Base-by-base conservation (phyloP, 2,113 vertebrate species). In the Labeo catla region DNA sequence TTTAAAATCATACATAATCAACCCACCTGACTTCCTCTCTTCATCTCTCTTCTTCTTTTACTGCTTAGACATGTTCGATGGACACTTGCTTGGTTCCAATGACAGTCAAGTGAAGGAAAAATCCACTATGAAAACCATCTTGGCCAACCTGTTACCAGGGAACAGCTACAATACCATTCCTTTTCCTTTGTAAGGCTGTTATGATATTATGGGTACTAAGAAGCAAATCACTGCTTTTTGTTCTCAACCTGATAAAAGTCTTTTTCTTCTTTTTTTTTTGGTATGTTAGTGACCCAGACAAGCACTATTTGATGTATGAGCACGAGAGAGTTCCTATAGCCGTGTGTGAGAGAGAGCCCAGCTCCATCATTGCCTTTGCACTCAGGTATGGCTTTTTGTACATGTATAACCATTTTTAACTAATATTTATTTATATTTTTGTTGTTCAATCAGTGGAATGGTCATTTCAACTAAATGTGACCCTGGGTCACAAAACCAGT, bases 41-140 rank as follows among this genome's bases (percentile, higher is more conserved):
- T 73, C 6, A 54, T 45, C 9, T 23, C 54, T 57, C 5, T 83
- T 4, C 47, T 15, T 28, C 74, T 12, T 28, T 43, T 76, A 21
- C 28, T 34, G 50, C 90, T 91, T 54, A 99, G 98, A 99, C 90
- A 97, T 98, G 63, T 98, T 98, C 94, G 98, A 99, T 83, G 97
- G 97, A 85, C 97, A 98, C 92, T 92, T 96, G 84, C 84, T 98
- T 91, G 97, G 97, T 86, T 99, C 97, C 89, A 95, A 91, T 68
- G 98, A 99, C 89, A 98, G 97, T 90, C 98, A 99, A 89, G 98
- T 99, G 88, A 99, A 98, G 90, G 98, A 99, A 91, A 99, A 99
- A 36, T 99, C 98, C 91, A 99, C 98, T 76, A 99, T 99, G 98
- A 99, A 99, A 92, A 97, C 98, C 86, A 99, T 99, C 93, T 95